Percentiles rank a stretch among this genome's conserved stretches.
phyloP scores from a whole-genome alignment of 2,113 vertebrate genomes.

The Mus pahari region DNA sequence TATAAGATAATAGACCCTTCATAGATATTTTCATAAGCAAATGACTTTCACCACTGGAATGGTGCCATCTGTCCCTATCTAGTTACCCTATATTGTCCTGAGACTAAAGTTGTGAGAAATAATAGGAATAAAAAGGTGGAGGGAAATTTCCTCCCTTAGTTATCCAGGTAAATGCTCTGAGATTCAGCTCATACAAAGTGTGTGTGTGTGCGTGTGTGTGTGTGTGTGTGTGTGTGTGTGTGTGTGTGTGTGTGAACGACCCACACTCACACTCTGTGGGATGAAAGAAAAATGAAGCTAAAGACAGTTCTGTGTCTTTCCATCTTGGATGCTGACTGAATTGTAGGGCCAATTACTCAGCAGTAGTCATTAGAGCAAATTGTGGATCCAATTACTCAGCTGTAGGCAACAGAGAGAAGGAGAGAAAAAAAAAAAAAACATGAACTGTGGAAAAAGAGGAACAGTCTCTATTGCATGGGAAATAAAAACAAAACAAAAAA shows the following conservation, averaged over 20 bases:
- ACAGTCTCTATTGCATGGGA: not conserved
- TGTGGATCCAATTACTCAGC: slow-evolving; percentile 31
- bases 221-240: not conserved
- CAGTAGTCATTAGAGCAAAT: slow-evolving; percentile 49
- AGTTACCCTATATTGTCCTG: not conserved
- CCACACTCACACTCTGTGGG: not conserved
- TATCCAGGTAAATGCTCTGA: not conserved
- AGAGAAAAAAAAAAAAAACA: not conserved
- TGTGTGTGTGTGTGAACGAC: not conserved
- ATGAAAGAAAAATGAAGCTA: slow-evolving; percentile 20
- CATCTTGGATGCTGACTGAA: not conserved
- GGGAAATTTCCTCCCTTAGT: not conserved
- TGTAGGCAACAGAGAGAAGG: not conserved
- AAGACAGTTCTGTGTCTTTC: not conserved
- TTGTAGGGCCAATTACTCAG: not conserved
- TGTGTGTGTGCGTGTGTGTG: not conserved
- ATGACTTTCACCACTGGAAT: not conserved
- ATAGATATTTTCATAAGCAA: not conserved
- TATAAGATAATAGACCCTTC: not conserved
- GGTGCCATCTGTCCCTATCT: not conserved
- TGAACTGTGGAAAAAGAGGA: not conserved
- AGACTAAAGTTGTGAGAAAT: not conserved
- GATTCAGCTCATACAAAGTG: not conserved
- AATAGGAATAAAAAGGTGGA: not conserved
- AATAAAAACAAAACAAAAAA: slow-evolving; percentile 8